Base-by-base conservation (phyloP, 2,113 vertebrate genomes). In the Nothobranchius kuhntae region DNA sequence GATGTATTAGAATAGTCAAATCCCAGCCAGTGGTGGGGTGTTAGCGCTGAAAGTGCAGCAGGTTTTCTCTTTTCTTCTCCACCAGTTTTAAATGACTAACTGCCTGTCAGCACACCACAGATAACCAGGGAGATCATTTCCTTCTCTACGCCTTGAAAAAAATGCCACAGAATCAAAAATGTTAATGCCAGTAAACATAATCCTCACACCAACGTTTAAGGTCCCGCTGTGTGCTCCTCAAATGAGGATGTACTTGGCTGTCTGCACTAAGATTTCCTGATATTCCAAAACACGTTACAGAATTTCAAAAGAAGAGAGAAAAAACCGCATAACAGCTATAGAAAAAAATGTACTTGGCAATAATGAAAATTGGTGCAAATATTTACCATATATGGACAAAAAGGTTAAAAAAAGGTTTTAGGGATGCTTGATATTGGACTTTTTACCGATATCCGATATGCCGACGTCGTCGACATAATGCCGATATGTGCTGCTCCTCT, bases 1-100 rank as follows among this genome's bases (percentile, higher is more conserved):
- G 40, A 48, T 67, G 53, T 66, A 77, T 36, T 68, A 45, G 48
- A 78, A 59, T 53, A 15, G 67, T 54, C 76, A 54, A 58, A 61
- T 61, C 17, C 59, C 53, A n/a, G 11, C 21, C 35, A 69, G 63
- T 53, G n/a, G 64, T 13, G 47, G 30, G 59, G 14, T 56, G 61
- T 45, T 53, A 15, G 46, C 71, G 50, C 47, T 47, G 63, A 63
- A 68, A 53, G 58, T 71, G 64, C 45, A 72, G 9, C 9, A 24
- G 30, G 12, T 65, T 35, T 17, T 53, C 63, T 61, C 53, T 69
- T 36, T 24, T 72, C 42, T 44, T 35, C 44, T 66, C 21, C 21
- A 67, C 58, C 62, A 13, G 45, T 13, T 44, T 56, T 61, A 7
- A 36, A 48, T 53, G 35, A 53, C 24, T 56, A 46, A 36, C 46